A percentile compares a stretch with the other conserved stretches of the same genome.
Conservation (phyloP, 1,140 invertebrate species). For the Rhopalosiphum padi region DNA sequence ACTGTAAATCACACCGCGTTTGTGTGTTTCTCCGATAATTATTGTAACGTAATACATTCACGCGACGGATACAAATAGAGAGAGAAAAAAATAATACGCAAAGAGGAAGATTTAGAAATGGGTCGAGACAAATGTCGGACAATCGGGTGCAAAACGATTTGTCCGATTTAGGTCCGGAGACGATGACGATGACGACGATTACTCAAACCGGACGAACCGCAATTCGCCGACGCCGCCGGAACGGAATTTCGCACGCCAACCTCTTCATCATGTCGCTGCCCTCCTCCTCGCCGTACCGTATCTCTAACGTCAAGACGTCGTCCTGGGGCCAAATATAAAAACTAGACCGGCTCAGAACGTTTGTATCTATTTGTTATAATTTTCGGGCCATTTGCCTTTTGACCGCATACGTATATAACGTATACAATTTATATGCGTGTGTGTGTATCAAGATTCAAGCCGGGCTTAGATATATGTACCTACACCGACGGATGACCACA, state of each 20-base stretch:
- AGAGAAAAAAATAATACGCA: neutral
- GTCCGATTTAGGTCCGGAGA: slow-evolving; percentile 39
- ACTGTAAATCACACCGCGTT: neutral
- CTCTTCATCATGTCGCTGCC: neutral
- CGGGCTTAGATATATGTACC: neutral
- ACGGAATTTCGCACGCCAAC: slow-evolving; percentile 10
- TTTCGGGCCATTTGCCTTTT: slow-evolving; percentile 1
- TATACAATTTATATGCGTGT: neutral
- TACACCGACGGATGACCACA: neutral
- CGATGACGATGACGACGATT: slow-evolving; percentile 22
- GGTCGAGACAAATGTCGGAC: slow-evolving; percentile 20
- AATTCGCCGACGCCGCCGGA: neutral
- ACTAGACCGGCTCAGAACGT: neutral
- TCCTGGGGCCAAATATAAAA: neutral
- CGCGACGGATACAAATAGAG: neutral
- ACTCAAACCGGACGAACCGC: slow-evolving; percentile 46
- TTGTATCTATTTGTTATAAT: slow-evolving; percentile 17
- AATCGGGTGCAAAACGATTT: slow-evolving; percentile 39
- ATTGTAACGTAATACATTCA: neutral
- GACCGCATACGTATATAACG: neutral
- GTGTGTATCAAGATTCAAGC: neutral
- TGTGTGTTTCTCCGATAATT: neutral
- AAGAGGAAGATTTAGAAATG: neutral
- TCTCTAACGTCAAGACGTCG: neutral
- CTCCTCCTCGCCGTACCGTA: neutral